Evolutionary conservation across 1,140 invertebrate species (phyloP).

Genomic region (Tenebrio molitor): DNA sequence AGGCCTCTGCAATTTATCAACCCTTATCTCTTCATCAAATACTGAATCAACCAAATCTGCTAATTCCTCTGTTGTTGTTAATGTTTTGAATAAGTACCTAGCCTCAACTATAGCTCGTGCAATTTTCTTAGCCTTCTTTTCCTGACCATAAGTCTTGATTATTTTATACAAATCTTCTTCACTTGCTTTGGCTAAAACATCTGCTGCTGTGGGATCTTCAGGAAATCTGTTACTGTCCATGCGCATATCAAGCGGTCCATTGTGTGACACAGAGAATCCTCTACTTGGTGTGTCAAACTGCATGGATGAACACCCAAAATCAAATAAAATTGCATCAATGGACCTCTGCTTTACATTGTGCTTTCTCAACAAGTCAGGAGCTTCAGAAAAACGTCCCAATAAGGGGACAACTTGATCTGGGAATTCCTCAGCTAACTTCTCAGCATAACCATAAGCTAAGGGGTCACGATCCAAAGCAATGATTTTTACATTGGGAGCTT

Average conservation of each 20-base stretch:
- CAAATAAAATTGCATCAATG: conserved; percentile 91
- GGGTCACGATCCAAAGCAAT: conserved; percentile 93
- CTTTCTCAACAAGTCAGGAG: conserved; percentile 77
- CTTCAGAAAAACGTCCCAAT: conserved; percentile 89
- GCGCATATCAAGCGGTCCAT: conserved; percentile 95
- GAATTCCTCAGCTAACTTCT: conserved; percentile 75
- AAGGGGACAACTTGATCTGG: conserved; percentile 81
- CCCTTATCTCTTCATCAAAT: conserved; percentile 70
- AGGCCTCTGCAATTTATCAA: conserved; percentile 82
- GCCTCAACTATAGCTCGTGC: conserved; percentile 90
- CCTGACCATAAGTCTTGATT: conserved; percentile 92
- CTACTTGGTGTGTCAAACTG: conserved; percentile 86
- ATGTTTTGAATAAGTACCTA: conserved; percentile 83
- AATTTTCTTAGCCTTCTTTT: conserved; percentile 88
- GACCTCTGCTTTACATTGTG: conserved; percentile 73
- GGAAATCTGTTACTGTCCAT: conserved; percentile 87
- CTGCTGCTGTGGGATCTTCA: conserved; percentile 83
- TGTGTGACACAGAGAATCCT: conserved; percentile 87
- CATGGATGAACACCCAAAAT: conserved; percentile 97
- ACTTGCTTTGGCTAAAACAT: conserved; percentile 85
- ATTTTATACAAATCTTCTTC: conserved; percentile 86
- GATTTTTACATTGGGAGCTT: conserved; percentile 71
- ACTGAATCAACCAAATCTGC: conserved; percentile 82
- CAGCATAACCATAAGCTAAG: conserved; percentile 77
- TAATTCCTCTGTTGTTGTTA: conserved; percentile 88